Base-by-base conservation (phyloP, 2,113 vertebrate genomes). In the Phainopepla nitens region DNA sequence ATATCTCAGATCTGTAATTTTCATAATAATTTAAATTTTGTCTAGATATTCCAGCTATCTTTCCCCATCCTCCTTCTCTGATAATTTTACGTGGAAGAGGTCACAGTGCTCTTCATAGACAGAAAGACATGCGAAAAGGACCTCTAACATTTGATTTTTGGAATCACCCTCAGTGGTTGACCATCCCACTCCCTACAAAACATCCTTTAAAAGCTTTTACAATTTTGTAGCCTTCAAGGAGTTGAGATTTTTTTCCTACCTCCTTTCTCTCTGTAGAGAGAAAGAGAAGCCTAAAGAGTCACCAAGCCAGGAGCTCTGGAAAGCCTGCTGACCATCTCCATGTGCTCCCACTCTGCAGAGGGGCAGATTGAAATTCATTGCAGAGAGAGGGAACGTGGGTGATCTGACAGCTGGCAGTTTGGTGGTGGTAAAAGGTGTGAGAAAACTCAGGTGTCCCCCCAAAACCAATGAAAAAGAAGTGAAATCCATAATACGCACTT, bases 161-260 rank as follows among this genome's bases (percentile, higher is more conserved):
- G 44, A 71, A 81, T 50, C 11, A 44, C 12, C 10, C 25, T 87
- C 15, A 41, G 20, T 3, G 7, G 19, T 4, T 86, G 44, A 69
- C 21, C 27, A 56, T 66, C 29, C 27, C 1, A 0, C 54, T 60
- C 35, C 16, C 23, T 58, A 29, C 10, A 75, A 84, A 78, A 15
- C 5, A 45, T 13, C 5, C 8, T 88, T 73, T 62, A 35, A 68
- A 82, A 84, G 41, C 16, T 68, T 85, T 75, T 56, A 50, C 21
- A 70, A 1, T 33, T 78, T 25, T 33, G 14, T 36, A 90, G 44
- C 21, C 44, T 66, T 84, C 27, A 83, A 91, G 35, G 29, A 81
- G 62, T 3, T 13, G 29, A 35, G 27, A 4, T 54, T 44, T 21
- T n/a, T 24, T 1, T 0, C 1, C 3, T 6, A 6, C 7, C 7